Conservation (phyloP, 2,113 vertebrate genomes). For the Onychostoma macrolepis region DNA sequence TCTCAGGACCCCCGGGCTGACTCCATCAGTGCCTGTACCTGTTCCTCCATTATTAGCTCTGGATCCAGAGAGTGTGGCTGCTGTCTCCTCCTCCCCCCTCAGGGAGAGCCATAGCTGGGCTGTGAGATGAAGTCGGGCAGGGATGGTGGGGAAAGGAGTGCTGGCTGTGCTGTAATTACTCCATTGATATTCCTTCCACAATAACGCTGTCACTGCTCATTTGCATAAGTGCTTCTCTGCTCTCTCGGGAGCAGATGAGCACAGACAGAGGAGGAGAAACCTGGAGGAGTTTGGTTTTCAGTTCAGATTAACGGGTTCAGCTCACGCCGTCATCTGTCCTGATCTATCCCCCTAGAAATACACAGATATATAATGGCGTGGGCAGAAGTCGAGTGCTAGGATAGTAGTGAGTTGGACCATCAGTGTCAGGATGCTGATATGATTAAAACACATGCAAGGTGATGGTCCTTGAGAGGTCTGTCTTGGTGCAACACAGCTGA, state of each 20-base stretch:
- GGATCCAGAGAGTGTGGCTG: constrained; percentile 89
- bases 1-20: constrained; percentile 93
- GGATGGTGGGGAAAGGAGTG: constrained; percentile 65
- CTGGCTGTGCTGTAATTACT: constrained; percentile 93
- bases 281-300: constrained; percentile 83
- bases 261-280: constrained; percentile 85
- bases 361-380: background rate
- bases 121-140: constrained; percentile 96
- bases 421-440: constrained; percentile 1
- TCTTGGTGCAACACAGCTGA: background rate
- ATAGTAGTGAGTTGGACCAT: background rate
- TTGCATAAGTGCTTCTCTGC: constrained; percentile 92
- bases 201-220: constrained; percentile 98
- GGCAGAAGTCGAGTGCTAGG: background rate
- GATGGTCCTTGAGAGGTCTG: constrained; percentile 13
- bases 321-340: constrained; percentile 24
- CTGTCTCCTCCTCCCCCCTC: constrained; percentile 88
- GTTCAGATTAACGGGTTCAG: constrained; percentile 61
- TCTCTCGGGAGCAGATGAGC: constrained; percentile 81
- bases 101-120: constrained; percentile 76
- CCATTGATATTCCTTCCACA: constrained; percentile 99
- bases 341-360: constrained; percentile 27
- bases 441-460: constrained; percentile 9
- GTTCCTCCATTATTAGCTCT: constrained; percentile 99
- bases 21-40: constrained; percentile 90